Conservation (phyloP, 2,113 vertebrate species). For the Lamprologus sp. region DNA sequence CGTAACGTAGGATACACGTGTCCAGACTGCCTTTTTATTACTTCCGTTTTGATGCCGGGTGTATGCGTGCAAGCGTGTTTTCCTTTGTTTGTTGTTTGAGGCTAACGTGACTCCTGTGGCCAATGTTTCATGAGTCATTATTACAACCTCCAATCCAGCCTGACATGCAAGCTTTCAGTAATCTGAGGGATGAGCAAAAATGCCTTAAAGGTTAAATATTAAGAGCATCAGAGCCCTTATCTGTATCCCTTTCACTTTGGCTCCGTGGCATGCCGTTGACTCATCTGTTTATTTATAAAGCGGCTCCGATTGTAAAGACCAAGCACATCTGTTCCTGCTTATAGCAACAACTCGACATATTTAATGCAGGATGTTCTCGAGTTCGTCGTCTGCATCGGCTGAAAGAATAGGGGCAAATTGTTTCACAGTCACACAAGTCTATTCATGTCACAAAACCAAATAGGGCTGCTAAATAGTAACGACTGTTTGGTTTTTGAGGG, state of each 20-base stretch:
- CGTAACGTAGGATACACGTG: fast-evolving
- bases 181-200: slow-evolving; percentile 4
- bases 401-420: slow-evolving; percentile 21
- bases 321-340: slow-evolving; percentile 26
- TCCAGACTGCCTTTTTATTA: neutral
- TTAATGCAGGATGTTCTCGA: slow-evolving; percentile 25
- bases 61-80: neutral
- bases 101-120: neutral
- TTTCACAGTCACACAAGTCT: neutral
- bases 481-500: neutral
- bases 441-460: neutral
- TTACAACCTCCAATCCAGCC: slow-evolving; percentile 2
- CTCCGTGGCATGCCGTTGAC: neutral
- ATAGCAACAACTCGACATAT: slow-evolving; percentile 39
- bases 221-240: neutral
- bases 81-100: neutral
- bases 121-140: slow-evolving; percentile 17
- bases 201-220: slow-evolving; percentile 38
- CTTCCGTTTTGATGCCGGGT: fast-evolving
- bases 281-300: slow-evolving; percentile 42
- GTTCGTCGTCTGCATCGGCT: neutral
- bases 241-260: neutral
- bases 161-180: neutral
- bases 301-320: slow-evolving; percentile 7
- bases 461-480: neutral